Conservation (phyloP, 2,113 vertebrate genomes). For the Rhabdomys dilectus region DNA sequence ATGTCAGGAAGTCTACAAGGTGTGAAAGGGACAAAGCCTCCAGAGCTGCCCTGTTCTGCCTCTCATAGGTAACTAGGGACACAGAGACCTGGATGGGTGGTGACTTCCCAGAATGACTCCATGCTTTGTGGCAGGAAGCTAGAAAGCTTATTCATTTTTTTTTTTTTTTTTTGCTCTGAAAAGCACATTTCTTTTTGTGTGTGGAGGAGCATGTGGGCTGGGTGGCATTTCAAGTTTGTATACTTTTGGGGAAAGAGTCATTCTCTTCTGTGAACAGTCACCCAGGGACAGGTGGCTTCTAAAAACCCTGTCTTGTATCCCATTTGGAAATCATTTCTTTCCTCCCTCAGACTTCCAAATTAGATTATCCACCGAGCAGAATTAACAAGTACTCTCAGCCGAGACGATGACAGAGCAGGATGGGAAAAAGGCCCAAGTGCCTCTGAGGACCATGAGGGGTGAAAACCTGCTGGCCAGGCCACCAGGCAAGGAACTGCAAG, state of each 20-base stretch:
- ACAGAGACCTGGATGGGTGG: background rate
- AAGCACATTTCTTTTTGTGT: slow-evolving; percentile 41
- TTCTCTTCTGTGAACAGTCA: slow-evolving; percentile 47
- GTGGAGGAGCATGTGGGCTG: slow-evolving; percentile 2
- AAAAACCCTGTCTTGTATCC: slow-evolving; percentile 30
- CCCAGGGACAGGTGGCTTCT: slow-evolving; percentile 27
- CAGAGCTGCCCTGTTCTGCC: background rate
- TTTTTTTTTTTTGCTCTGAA: slow-evolving; percentile 59
- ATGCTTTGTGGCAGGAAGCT: background rate
- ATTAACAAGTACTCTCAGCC: background rate
- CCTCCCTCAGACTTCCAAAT: slow-evolving; percentile 53
- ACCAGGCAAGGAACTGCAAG: background rate
- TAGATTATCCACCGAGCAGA: slow-evolving; percentile 16
- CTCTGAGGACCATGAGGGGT: background rate
- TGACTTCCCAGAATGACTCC: background rate
- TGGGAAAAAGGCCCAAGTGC: background rate
- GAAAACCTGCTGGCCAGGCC: background rate
- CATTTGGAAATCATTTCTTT: slow-evolving; percentile 50
- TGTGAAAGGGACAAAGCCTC: background rate
- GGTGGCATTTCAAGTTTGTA: slow-evolving; percentile 61
- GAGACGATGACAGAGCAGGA: background rate
- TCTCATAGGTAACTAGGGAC: background rate
- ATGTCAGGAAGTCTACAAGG: no score
- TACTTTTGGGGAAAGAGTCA: slow-evolving; percentile 48
- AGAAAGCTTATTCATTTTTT: slow-evolving; percentile 15